These are phyloP conservation scores for Anarsia innoxiella DNA, from an alignment of 2,888 invertebrate species.

Conservation along the genomic window DNA sequence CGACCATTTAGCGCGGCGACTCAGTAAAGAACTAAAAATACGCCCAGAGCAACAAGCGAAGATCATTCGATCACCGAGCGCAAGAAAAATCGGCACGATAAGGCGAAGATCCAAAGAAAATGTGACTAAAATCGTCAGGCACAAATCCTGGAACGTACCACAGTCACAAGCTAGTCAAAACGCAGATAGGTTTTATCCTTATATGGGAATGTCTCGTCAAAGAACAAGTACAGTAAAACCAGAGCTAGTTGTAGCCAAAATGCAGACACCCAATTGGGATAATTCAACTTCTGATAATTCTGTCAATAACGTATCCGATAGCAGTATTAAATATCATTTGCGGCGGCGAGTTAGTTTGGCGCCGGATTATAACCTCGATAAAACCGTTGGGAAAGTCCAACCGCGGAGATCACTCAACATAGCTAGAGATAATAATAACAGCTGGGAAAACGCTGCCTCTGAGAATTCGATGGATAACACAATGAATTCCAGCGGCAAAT, in stretches of 20 bases:
- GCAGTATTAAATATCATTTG: conserved; percentile 47
- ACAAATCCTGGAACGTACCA: conserved; percentile 79
- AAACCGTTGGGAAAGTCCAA: conserved; percentile 44
- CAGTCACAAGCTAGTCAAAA: conserved; percentile 56
- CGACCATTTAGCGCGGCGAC: conserved; percentile 80
- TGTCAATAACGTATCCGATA: conserved; percentile 36
- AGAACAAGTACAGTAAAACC: conserved; percentile 51
- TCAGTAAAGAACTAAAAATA: conserved; percentile 84
- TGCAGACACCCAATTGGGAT: conserved; percentile 44
- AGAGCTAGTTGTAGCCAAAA: conserved; percentile 34
- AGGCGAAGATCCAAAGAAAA: conserved; percentile 82
- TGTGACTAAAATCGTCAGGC: conserved; percentile 71
- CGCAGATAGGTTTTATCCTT: conserved; percentile 68
- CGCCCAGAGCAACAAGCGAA: conserved; percentile 80
- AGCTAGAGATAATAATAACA: conserved; percentile 36
- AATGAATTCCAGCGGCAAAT: conserved; percentile 38
- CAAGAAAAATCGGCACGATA: conserved; percentile 85
- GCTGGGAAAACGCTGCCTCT: conserved; percentile 43
- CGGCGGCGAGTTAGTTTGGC: conserved; percentile 52
- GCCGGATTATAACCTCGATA: conserved; percentile 46
- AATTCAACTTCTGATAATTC: conserved; percentile 43
- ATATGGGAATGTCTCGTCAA: conserved; percentile 66
- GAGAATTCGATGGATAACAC: conserved; percentile 48
- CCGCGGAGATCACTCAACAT: conserved; percentile 55
- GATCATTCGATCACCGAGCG: conserved; percentile 86